phyloP scores from a whole-genome alignment of 2,113 vertebrate species.

The Campylomormyrus numenius region DNA sequence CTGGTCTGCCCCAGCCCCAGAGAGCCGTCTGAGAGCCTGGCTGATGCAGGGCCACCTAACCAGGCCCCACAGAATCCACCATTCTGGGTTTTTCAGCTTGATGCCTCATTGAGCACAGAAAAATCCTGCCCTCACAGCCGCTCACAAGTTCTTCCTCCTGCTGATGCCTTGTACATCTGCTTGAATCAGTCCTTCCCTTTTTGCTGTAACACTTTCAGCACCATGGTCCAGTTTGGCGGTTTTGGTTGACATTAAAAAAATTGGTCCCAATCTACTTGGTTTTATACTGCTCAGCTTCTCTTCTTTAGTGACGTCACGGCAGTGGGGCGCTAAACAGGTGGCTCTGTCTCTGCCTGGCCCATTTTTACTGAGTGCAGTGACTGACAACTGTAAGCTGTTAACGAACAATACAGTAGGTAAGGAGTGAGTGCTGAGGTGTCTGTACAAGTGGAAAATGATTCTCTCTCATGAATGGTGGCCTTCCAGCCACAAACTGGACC shows the following conservation, averaged over 20 bases:
- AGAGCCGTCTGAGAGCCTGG: background rate
- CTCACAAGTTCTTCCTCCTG: background rate
- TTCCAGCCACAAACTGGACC: background rate
- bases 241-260: background rate
- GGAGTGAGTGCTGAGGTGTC: background rate
- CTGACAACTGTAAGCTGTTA: background rate
- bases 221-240: background rate
- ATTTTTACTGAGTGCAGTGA: background rate
- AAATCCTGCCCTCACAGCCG: background rate
- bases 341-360: background rate
- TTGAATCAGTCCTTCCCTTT: background rate
- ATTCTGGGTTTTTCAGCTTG: background rate
- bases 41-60: background rate
- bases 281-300: background rate
- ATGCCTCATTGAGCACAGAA: background rate
- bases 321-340: background rate
- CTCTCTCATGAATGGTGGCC: slow-evolving; percentile 1
- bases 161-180: background rate
- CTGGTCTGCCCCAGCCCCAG: slow-evolving; percentile 46
- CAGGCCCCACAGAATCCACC: background rate
- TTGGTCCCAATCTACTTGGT: background rate
- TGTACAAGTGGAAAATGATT: background rate
- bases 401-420: background rate
- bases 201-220: background rate
- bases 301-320: background rate